A percentile compares a stretch with the other conserved stretches of the same genome.
Conservation (phyloP, 2,888 invertebrate species). For the Orgyia antiqua region DNA sequence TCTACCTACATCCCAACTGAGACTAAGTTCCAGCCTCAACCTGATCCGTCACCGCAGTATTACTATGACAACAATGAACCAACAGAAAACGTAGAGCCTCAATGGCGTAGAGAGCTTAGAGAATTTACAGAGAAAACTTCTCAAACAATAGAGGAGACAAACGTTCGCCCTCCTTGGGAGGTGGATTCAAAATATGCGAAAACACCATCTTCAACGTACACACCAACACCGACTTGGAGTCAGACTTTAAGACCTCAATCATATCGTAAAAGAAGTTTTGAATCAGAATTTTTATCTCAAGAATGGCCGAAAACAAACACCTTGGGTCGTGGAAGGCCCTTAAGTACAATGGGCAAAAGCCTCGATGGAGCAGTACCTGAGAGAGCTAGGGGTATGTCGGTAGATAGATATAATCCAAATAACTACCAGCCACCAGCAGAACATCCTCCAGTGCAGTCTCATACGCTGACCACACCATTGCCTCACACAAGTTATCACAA, state of each 20-base stretch:
- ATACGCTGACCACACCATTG: slow-evolving; percentile 61
- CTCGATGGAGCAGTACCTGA: slow-evolving; percentile 44
- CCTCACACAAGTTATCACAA: slow-evolving; percentile 59
- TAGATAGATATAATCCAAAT: slow-evolving; percentile 67
- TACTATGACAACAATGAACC: slow-evolving; percentile 68
- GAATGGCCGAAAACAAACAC: slow-evolving; percentile 66
- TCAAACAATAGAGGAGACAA: slow-evolving; percentile 44
- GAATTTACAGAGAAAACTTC: slow-evolving; percentile 68
- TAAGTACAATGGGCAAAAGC: slow-evolving; percentile 51
- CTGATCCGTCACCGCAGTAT: slow-evolving; percentile 66
- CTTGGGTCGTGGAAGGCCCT: slow-evolving; percentile 60
- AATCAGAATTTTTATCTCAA: slow-evolving; percentile 61
- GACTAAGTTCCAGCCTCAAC: slow-evolving; percentile 61
- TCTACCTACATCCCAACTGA: slow-evolving; percentile 64
- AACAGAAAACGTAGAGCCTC: slow-evolving; percentile 54
- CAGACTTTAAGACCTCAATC: slow-evolving; percentile 67
- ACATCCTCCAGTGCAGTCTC: slow-evolving; percentile 67
- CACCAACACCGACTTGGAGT: slow-evolving; percentile 66
- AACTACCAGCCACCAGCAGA: slow-evolving; percentile 62
- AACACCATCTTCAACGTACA: slow-evolving; percentile 42
- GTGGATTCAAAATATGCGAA: slow-evolving; percentile 51
- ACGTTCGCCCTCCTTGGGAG: slow-evolving; percentile 65
- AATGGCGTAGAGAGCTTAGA: slow-evolving; percentile 70
- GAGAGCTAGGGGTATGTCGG: slow-evolving; percentile 62
- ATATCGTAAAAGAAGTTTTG: slow-evolving; percentile 67